A percentile compares a stretch with the other conserved stretches of the same genome.
phyloP scores from a whole-genome alignment of 1,140 invertebrate genomes.

The Harlomillsia oculata region DNA sequence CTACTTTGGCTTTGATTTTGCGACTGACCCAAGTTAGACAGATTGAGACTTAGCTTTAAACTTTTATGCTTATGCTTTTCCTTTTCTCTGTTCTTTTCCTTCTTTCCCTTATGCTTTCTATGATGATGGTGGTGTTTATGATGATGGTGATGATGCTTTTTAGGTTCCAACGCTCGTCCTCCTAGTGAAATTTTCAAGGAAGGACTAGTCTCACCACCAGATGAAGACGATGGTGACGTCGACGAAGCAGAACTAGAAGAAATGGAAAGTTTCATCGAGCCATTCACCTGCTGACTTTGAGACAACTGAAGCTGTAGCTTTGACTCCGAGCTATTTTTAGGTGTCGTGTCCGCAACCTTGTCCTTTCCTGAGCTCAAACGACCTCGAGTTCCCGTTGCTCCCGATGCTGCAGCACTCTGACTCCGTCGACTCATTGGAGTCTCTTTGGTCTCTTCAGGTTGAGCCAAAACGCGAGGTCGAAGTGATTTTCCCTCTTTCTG shows the following conservation, averaged over 20 bases:
- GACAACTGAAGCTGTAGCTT: too few relatives aligned
- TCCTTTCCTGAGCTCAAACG: too few relatives aligned
- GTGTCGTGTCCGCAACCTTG: too few relatives aligned
- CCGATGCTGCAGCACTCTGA: not conserved
- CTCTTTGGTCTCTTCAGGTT: too few relatives aligned
- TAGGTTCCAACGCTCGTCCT: not conserved
- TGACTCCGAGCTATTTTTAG: too few relatives aligned
- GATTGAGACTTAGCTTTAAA: not conserved
- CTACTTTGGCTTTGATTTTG: slow-evolving; percentile 6
- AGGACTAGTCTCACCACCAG: slow-evolving; percentile 3
- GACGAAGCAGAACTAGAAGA: not conserved
- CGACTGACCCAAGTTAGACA: not conserved
- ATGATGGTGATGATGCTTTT: slow-evolving; percentile 21
- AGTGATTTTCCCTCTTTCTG: slow-evolving; percentile 6
- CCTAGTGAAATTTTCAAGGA: slow-evolving; percentile 18
- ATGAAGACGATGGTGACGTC: too few relatives aligned
- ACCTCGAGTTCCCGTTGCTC: not conserved
- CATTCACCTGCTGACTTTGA: too few relatives aligned
- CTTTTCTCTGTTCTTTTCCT: slow-evolving; percentile 22
- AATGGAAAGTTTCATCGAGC: not conserved
- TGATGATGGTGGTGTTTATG: slow-evolving; percentile 25
- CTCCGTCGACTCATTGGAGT: slow-evolving; percentile 10
- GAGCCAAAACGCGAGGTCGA: too few relatives aligned
- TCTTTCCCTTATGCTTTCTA: slow-evolving; percentile 15
- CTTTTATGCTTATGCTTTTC: slow-evolving; percentile 20